Evolutionary conservation across 2,797 vertebrate genomes (phyloP).

Genomic region (Typhlichthys eigenmanni): DNA sequence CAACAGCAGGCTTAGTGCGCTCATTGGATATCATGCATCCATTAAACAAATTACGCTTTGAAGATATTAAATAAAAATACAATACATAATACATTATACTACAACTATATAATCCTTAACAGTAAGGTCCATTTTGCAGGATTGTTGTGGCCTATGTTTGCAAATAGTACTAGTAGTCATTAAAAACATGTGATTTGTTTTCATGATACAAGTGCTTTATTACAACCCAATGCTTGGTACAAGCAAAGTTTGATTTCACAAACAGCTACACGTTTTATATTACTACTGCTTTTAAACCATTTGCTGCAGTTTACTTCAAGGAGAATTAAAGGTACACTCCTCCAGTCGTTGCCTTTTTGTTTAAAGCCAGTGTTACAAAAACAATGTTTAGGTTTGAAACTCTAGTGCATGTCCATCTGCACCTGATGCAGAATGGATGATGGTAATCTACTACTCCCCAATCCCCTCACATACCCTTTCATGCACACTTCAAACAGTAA

Average conservation of each 20-base stretch:
- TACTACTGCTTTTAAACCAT: neutral
- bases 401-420: too few species aligned
- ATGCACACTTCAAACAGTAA: too few species aligned
- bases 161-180: neutral
- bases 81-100: too few species aligned
- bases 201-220: slow-evolving; percentile 58
- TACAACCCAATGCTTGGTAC: slow-evolving; percentile 20
- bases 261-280: neutral
- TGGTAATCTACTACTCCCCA: too few species aligned
- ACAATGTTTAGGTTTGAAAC: too few species aligned
- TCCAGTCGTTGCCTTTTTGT: too few species aligned
- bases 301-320: slow-evolving; percentile 1
- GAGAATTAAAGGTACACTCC: too few species aligned
- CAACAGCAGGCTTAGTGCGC: slow-evolving; percentile 29
- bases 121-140: neutral
- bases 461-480: too few species aligned
- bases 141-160: neutral
- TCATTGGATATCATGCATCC: neutral
- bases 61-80: too few species aligned
- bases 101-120: neutral
- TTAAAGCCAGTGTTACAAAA: too few species aligned
- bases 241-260: slow-evolving; percentile 22
- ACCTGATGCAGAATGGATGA: too few species aligned
- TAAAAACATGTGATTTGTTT: neutral
- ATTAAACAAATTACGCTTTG: too few species aligned